Conservation (phyloP, 2,888 invertebrate species). For the Camponotus fellah region DNA sequence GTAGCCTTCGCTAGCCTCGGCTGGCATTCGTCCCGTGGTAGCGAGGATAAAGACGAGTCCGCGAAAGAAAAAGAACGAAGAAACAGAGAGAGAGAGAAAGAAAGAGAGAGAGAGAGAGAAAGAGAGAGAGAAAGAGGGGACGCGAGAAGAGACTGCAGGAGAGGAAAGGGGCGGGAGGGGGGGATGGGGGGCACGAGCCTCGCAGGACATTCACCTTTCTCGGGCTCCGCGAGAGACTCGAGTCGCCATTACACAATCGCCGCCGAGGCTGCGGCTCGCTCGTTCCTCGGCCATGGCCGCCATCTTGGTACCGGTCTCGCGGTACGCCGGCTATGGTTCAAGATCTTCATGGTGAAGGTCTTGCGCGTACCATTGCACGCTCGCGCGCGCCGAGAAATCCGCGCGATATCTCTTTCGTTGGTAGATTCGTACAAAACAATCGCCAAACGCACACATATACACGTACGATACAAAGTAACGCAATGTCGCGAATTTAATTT, state of each 20-base stretch:
- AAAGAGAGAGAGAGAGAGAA: conserved; percentile 47
- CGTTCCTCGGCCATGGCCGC: conserved; percentile 75
- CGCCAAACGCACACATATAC: not conserved
- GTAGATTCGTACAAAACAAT: conserved; percentile 41
- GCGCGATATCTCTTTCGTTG: conserved; percentile 67
- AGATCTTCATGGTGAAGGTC: conserved; percentile 78
- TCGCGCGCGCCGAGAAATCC: conserved; percentile 54
- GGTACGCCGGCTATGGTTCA: conserved; percentile 74
- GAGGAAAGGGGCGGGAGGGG: conserved; percentile 39
- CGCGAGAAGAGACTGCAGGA: conserved; percentile 38
- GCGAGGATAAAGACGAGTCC: conserved; percentile 55
- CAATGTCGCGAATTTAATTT: conserved; percentile 19
- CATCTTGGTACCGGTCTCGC: conserved; percentile 81
- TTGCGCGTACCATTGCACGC: conserved; percentile 60
- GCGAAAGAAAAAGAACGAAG: conserved; percentile 51
- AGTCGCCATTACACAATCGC: conserved; percentile 85
- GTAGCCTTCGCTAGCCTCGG: conserved; percentile 75
- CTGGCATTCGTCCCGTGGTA: conserved; percentile 59
- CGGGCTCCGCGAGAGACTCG: conserved; percentile 72
- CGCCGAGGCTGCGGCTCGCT: conserved; percentile 70
- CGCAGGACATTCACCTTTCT: conserved; percentile 82
- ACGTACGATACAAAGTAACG: not conserved
- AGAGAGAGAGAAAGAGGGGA: conserved; percentile 18
- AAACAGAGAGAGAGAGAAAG: conserved; percentile 52
- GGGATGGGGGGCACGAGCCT: conserved; percentile 73